Evolutionary conservation across 1,140 invertebrate genomes (phyloP), one percentile per base, ranked within the genome.

Genomic region (Temnothorax longispinosus): DNA sequence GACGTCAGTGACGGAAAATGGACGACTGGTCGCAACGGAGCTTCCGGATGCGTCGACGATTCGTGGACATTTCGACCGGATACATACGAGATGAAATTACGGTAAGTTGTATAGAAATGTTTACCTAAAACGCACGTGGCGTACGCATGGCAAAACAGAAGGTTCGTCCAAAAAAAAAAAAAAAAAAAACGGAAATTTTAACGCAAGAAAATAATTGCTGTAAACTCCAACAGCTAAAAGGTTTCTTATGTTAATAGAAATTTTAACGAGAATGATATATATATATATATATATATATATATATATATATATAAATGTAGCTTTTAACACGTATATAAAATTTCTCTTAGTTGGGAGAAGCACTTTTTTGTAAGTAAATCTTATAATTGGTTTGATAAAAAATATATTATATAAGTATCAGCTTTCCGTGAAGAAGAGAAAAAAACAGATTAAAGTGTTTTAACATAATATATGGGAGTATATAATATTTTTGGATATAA

Each of bases 61-160:
- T 85, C 84, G 75, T 80, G 74, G 75, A 64, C 76, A 67, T 86
- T 41, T 86, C n/a, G 47, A 58, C 52, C 18, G 41, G 13, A 50
- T 65, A 32, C 38, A n/a, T 58, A 44, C n/a, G 54, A 50, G 41
- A 84, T 27, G 18, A 50, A 65, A 50, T 35, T 38, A 38, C 4
- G 65, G 38, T 60, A 52, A 60, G 41, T 41, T 35, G 3, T 58
- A 35, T n/a, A n/a, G 18, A 27, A 82, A 74, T 44, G 13, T 76
- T 77, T 56, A 82, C 18, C 52, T 82, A 82, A 72, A 54, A 35
- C 62, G 21, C 18, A 52, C 32, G 44, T 11, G 21, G 44, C n/a
- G n/a, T 21, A 58, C 15, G 44, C 11, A 50, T 35, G 21, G 27
- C 6, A 35, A 62, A 64, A 18, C 6, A n/a, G 3, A 18, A n/a